Evolutionary conservation across 2,888 invertebrate species (phyloP).

Genomic region (Bruchidius siliquastri): DNA sequence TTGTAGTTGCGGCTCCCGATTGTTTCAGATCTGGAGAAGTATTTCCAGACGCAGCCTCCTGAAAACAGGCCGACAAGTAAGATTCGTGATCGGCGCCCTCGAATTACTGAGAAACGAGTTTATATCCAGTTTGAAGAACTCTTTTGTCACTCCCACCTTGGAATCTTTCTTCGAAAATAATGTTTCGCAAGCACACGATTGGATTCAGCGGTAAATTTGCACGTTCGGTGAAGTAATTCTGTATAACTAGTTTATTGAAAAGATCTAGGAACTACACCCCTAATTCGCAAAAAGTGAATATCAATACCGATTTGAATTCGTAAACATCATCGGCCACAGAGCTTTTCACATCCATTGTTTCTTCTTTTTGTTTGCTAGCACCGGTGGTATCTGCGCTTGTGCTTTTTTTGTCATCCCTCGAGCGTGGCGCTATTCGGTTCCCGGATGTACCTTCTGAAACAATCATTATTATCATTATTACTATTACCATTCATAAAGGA

Average conservation of each 20-base stretch:
- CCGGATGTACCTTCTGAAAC: conserved; percentile 48
- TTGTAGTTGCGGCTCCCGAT: background rate
- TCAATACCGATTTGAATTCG: conserved; percentile 52
- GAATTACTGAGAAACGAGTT: too few species aligned
- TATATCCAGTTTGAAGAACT: too few species aligned
- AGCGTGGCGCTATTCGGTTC: conserved; percentile 45
- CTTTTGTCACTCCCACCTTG: too few species aligned
- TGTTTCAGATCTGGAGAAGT: background rate
- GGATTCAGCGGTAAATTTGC: too few species aligned
- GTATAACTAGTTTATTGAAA: too few species aligned
- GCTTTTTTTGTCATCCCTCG: conserved; percentile 57
- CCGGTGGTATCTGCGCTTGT: conserved; percentile 26
- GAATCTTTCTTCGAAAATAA: too few species aligned
- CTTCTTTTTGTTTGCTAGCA: conserved; percentile 2
- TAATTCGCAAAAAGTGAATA: too few species aligned
- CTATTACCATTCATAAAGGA: too few species aligned
- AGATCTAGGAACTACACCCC: too few species aligned
- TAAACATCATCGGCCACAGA: conserved; percentile 51
- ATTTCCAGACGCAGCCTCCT: background rate
- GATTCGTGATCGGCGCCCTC: too few species aligned
- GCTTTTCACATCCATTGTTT: conserved; percentile 29
- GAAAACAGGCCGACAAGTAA: background rate
- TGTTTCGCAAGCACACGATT: too few species aligned
- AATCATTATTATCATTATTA: conserved; percentile 1
- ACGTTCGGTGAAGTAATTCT: too few species aligned